These are phyloP conservation scores for Patiria miniata DNA, from an alignment of 35 echinoderm and acorn worm genomes.

Conservation along the genomic window DNA sequence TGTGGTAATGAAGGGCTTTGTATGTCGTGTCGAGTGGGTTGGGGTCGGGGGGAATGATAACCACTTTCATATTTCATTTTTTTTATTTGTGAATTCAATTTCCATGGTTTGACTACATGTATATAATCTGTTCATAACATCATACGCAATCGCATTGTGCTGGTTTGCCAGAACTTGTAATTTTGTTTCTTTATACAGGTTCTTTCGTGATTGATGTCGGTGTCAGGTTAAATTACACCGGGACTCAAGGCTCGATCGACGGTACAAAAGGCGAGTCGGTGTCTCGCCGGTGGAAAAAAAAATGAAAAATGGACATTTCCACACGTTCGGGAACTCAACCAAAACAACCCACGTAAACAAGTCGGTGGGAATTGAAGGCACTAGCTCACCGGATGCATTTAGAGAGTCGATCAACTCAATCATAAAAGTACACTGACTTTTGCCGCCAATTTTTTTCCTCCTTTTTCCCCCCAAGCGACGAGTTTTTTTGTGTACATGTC, in stretches of 20 bases:
- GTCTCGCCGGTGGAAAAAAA: no score
- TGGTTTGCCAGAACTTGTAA: neutral
- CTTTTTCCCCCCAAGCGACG: no score
- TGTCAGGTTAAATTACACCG: slow-evolving; percentile 4
- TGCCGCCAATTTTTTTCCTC: neutral
- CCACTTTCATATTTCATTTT: no score
- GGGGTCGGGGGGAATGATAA: no score
- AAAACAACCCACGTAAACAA: slow-evolving; percentile 29
- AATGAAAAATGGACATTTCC: slow-evolving; percentile 26
- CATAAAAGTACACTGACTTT: slow-evolving; percentile 20
- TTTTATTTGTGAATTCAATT: no score
- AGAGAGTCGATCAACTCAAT: neutral
- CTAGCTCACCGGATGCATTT: neutral
- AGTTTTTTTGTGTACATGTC: no score
- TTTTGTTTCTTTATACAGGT: neutral
- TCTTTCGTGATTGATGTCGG: neutral
- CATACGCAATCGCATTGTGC: neutral
- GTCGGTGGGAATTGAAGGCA: slow-evolving; percentile 1
- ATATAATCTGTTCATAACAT: neutral
- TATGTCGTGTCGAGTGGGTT: no score
- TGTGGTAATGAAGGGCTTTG: no score
- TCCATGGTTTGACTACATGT: no score
- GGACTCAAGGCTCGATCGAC: neutral
- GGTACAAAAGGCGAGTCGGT: neutral
- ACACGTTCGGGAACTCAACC: slow-evolving; percentile 17